Conservation (phyloP, 2,888 invertebrate species). For the Diadromus collaris region DNA sequence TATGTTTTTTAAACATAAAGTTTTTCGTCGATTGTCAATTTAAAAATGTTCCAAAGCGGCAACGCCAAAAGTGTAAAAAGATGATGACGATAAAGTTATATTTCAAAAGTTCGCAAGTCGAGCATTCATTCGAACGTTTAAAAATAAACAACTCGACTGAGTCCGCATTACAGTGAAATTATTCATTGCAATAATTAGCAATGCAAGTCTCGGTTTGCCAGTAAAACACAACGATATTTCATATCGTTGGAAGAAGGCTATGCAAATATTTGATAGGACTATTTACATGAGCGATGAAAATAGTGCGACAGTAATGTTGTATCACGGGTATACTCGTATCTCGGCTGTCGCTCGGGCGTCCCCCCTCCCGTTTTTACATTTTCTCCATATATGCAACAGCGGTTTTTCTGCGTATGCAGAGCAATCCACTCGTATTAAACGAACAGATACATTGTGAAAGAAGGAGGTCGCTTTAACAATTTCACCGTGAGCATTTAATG, state of each 20-base stretch:
- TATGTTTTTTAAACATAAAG: too few species aligned
- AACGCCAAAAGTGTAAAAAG: too few species aligned
- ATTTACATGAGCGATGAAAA: conserved; percentile 34
- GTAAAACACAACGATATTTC: not conserved
- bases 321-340: conserved; percentile 1
- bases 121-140: not conserved
- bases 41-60: not conserved
- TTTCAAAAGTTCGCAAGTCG: not conserved
- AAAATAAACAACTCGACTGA: not conserved
- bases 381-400: not conserved
- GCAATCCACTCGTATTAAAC: not conserved
- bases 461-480: not conserved
- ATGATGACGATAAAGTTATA: not conserved
- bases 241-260: conserved; percentile 23
- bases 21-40: too few species aligned
- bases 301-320: not conserved
- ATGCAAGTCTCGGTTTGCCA: not conserved
- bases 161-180: not conserved
- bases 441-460: not conserved
- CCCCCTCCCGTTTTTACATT: not conserved
- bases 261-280: conserved; percentile 38
- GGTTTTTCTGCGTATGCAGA: not conserved
- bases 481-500: not conserved
- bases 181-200: not conserved
- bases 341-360: not conserved